phyloP scores from a whole-genome alignment of 2,888 invertebrate species.

The Hirtodrosophila histrioides region DNA sequence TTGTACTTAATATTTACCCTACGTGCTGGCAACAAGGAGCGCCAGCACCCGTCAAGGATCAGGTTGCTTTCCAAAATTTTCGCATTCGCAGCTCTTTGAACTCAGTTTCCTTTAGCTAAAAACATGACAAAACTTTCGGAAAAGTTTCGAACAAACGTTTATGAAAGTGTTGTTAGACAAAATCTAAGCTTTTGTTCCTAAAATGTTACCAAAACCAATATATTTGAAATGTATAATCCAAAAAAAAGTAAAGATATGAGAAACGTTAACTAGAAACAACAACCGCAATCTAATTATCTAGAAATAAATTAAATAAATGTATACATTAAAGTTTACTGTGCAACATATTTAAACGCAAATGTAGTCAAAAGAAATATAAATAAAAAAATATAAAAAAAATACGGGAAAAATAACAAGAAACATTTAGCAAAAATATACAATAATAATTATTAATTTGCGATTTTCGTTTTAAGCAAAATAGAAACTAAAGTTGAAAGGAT shows the following conservation, averaged over 20 bases:
- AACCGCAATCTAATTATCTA: slow-evolving; percentile 49
- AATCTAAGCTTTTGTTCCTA: slow-evolving; percentile 69
- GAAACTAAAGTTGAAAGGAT: not conserved
- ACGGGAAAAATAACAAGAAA: slow-evolving; percentile 26
- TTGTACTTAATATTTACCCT: slow-evolving; percentile 43
- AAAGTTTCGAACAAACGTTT: slow-evolving; percentile 9
- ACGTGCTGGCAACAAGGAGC: slow-evolving; percentile 65
- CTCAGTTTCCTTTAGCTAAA: slow-evolving; percentile 70
- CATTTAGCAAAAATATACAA: slow-evolving; percentile 69
- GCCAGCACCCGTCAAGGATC: slow-evolving; percentile 51
- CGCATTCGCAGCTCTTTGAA: slow-evolving; percentile 73
- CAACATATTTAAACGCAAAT: slow-evolving; percentile 45
- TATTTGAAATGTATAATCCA: slow-evolving; percentile 61
- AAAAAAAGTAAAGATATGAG: slow-evolving; percentile 24
- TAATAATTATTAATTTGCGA: slow-evolving; percentile 47
- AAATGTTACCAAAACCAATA: slow-evolving; percentile 44
- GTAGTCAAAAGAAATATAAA: slow-evolving; percentile 39
- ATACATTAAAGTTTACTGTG: slow-evolving; percentile 56
- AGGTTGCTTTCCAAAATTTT: slow-evolving; percentile 63
- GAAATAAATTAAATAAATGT: slow-evolving; percentile 59
- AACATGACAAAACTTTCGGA: slow-evolving; percentile 20
- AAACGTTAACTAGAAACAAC: slow-evolving; percentile 6
- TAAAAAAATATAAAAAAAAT: slow-evolving; percentile 55
- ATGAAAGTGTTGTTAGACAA: slow-evolving; percentile 18
- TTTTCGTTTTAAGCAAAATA: slow-evolving; percentile 30